Evolutionary conservation across 2,888 invertebrate genomes (phyloP), one percentile per base, ranked within the genome.

Genomic region (Andrena chrysosceles): DNA sequence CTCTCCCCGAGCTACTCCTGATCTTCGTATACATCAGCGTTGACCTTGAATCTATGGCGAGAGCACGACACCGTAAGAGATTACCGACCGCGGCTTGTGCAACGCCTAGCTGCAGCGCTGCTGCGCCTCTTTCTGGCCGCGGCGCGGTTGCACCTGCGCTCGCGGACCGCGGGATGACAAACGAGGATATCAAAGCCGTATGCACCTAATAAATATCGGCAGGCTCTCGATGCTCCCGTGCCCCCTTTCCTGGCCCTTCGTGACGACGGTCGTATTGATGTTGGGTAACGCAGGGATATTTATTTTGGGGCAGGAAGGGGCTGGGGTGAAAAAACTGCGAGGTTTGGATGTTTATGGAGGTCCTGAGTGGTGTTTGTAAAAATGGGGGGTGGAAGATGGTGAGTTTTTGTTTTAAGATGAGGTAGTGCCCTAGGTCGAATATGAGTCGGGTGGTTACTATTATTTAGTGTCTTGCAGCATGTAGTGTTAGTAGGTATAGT

Each of bases 41-140:
- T 89, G 85, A 89, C 88, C 88, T 89, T 89, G 89, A 81, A 84
- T 89, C 83, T 87, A 84, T 75, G 81, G 66, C 67, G 69, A 84
- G 75, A 77, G 68, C 77, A 79, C 79, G 79, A 85, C 77, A 88
- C 84, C 81, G 75, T 85, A 80, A 85, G 72, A 56, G 82, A 73
- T 67, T 35, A 66, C 71, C 71, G 69, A 77, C 71, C 70, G 70
- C 66, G 67, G 20, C 48, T 49, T 16, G 69, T 60, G 73, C 60
- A 71, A 82, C 77, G 70, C 60, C 70, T 70, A 60, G 70, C 31
- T 60, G 70, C 29, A 69, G 7, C 69, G 69, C 10, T 23, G 63
- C 63, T 68, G 70, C 69, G 64, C 59, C 29, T 63, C 67, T 69
- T 63, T 42, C 26, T n/a, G 16, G 48, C 31, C 52, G 56, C 56